A percentile compares a stretch with the other conserved stretches of the same genome.
These are phyloP conservation scores for Setophaga petechia DNA, from an alignment of 2,113 vertebrate species.

Conservation along the genomic window DNA sequence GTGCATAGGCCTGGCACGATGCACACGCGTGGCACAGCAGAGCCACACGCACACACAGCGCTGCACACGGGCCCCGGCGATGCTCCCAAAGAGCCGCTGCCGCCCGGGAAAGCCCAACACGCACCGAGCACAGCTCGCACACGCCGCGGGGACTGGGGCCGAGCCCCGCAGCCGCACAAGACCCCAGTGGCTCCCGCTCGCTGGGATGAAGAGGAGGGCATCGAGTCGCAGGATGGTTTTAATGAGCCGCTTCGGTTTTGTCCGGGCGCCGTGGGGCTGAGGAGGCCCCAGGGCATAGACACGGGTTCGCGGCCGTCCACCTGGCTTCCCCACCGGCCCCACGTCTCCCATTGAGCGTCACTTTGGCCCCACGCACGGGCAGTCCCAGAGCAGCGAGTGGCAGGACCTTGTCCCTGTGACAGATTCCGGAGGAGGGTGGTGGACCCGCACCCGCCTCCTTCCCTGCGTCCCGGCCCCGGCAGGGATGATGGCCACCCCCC, in stretches of 20 bases:
- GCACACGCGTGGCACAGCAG: background rate
- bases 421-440: too few relatives aligned
- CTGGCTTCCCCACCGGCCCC: background rate
- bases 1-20: background rate
- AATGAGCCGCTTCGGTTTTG: background rate
- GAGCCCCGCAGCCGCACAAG: background rate
- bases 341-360: accelerated
- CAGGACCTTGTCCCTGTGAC: background rate
- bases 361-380: background rate
- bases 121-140: background rate
- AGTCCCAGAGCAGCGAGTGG: background rate
- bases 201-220: too few relatives aligned
- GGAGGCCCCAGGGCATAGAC: too few relatives aligned
- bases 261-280: too few relatives aligned
- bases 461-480: too few relatives aligned
- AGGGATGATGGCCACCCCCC: background rate
- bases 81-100: accelerated
- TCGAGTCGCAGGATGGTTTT: accelerated
- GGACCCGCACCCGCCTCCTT: background rate
- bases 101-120: accelerated
- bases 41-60: background rate
- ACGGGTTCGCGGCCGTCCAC: accelerated
- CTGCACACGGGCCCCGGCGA: background rate
- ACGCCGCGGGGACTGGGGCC: accelerated
- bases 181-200: accelerated